Evolutionary conservation across 2,797 vertebrate genomes (phyloP).

Genomic region (Platyrinchus mystaceus): DNA sequence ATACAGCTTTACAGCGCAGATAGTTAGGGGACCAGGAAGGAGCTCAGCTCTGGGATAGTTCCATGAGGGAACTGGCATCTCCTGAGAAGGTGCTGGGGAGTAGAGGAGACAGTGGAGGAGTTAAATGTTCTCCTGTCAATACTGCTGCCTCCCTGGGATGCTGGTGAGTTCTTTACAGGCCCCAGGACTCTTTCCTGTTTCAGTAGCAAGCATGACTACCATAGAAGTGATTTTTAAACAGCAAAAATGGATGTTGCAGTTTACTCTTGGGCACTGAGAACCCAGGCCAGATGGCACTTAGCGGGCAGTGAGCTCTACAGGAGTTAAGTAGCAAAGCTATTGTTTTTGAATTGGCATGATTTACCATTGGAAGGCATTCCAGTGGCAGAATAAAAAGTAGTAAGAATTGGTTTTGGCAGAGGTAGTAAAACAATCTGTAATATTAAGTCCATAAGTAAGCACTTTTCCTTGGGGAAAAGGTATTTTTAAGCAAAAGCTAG

Average conservation of each 20-base stretch:
- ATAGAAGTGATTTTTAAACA: background rate
- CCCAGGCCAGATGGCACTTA: background rate
- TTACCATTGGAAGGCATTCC: background rate
- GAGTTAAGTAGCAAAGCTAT: slow-evolving; percentile 7
- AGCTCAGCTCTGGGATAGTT: background rate
- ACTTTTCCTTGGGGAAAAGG: background rate
- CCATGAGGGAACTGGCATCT: background rate
- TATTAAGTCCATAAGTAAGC: background rate
- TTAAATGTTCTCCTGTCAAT: background rate
- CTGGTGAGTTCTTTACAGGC: background rate
- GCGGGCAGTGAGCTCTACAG: background rate
- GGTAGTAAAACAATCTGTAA: background rate
- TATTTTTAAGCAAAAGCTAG: background rate
- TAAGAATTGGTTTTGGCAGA: background rate
- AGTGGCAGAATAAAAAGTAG: background rate
- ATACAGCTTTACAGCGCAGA: background rate
- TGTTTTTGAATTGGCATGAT: background rate
- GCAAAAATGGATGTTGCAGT: background rate
- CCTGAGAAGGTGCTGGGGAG: background rate
- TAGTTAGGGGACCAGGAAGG: background rate
- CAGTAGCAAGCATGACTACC: background rate
- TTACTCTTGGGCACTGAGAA: background rate
- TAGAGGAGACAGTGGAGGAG: background rate
- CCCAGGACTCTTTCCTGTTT: background rate
- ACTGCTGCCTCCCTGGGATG: background rate